A percentile compares a stretch with the other conserved stretches of the same genome.
These are phyloP conservation scores for Syncerus caffer DNA, from an alignment of 2,797 vertebrate genomes.

Conservation along the genomic window DNA sequence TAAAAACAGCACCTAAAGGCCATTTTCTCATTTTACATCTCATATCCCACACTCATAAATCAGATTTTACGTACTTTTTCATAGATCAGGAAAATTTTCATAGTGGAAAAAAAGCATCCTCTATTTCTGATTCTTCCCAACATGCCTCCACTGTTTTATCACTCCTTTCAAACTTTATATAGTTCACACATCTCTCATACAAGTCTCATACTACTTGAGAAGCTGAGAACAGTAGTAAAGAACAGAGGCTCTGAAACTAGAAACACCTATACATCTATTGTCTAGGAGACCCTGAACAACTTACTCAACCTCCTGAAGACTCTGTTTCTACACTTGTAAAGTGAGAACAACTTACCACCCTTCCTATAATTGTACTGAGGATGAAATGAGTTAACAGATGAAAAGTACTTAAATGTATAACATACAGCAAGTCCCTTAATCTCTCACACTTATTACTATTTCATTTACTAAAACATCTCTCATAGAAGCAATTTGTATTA, in stretches of 20 bases:
- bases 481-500: neutral
- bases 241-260: neutral
- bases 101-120: neutral
- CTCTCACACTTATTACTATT: neutral
- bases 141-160: neutral
- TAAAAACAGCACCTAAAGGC: conserved; percentile 18
- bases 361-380: neutral
- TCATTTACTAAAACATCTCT: conserved; percentile 1
- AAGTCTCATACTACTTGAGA: neutral
- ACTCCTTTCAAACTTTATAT: neutral
- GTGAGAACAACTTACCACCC: neutral
- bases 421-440: neutral
- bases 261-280: neutral
- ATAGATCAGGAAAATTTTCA: neutral
- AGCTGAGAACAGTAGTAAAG: neutral
- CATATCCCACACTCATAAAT: neutral
- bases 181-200: neutral
- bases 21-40: conserved; percentile 32
- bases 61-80: neutral
- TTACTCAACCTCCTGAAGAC: neutral
- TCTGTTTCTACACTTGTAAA: neutral
- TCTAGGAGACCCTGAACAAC: neutral
- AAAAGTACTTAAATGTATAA: neutral
- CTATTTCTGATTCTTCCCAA: neutral
- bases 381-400: neutral